A percentile compares a stretch with the other conserved stretches of the same genome.
phyloP scores from a whole-genome alignment of 2,888 invertebrate genomes.

The Cepaea hortensis region DNA sequence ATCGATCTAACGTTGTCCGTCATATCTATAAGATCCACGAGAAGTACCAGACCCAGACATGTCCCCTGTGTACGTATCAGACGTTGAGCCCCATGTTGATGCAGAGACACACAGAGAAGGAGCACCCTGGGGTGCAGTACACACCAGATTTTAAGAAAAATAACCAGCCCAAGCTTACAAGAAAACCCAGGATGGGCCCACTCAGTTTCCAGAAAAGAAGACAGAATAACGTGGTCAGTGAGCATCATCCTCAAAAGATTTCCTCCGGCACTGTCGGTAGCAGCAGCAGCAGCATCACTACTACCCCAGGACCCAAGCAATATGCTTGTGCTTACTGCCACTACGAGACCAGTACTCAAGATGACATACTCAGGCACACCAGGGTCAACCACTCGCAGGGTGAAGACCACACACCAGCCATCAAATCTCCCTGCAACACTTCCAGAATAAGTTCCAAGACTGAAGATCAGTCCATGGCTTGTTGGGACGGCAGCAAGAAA shows the following conservation, averaged over 20 bases:
- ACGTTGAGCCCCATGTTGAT: slow-evolving; percentile 55
- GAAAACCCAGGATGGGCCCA: slow-evolving; percentile 33
- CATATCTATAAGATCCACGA: slow-evolving; percentile 57
- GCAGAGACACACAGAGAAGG: slow-evolving; percentile 50
- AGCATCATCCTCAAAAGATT: neutral
- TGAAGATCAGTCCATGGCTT: slow-evolving; percentile 29
- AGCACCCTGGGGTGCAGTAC: slow-evolving; percentile 51
- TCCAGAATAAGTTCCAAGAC: neutral
- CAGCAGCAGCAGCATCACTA: neutral
- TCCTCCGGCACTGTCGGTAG: neutral
- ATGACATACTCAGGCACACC: slow-evolving; percentile 52
- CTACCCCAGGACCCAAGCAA: slow-evolving; percentile 42
- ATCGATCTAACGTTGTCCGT: slow-evolving; percentile 55
- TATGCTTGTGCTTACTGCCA: slow-evolving; percentile 54
- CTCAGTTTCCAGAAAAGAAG: slow-evolving; percentile 41
- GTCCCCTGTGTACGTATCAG: slow-evolving; percentile 54
- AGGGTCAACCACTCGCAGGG: slow-evolving; percentile 46
- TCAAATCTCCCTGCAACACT: neutral
- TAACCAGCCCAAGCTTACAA: slow-evolving; percentile 1
- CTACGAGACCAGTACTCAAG: slow-evolving; percentile 52
- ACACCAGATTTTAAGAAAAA: slow-evolving; percentile 38
- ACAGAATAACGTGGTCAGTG: neutral
- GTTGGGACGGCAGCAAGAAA: slow-evolving; percentile 49
- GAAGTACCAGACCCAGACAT: slow-evolving; percentile 54
- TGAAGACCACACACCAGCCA: neutral